These are phyloP conservation scores for Pyralis farinalis DNA, from an alignment of 2,888 invertebrate genomes.

Conservation along the genomic window DNA sequence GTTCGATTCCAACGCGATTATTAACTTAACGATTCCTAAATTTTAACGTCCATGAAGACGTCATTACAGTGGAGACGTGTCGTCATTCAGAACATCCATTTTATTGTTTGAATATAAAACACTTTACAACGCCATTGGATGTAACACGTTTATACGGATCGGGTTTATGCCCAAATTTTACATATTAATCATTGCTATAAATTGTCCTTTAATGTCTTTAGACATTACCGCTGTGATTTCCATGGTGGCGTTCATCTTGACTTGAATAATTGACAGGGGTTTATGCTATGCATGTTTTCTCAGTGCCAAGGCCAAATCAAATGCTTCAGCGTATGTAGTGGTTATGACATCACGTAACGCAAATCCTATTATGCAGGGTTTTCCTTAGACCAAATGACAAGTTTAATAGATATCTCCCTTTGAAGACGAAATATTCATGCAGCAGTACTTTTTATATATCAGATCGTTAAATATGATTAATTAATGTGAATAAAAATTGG, in stretches of 20 bases:
- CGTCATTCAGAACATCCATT: slow-evolving; percentile 55
- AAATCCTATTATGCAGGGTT: too few relatives aligned
- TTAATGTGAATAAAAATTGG: too few relatives aligned
- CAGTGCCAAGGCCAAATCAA: too few relatives aligned
- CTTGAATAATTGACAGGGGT: not conserved
- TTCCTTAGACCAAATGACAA: too few relatives aligned
- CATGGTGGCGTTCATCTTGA: not conserved
- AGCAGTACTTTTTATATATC: too few relatives aligned
- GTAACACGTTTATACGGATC: slow-evolving; percentile 50
- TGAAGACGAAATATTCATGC: too few relatives aligned
- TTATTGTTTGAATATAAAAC: slow-evolving; percentile 74
- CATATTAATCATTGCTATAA: slow-evolving; percentile 24
- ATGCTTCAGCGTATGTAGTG: too few relatives aligned
- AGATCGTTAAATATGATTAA: too few relatives aligned
- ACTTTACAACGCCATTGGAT: slow-evolving; percentile 59
- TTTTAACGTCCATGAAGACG: slow-evolving; percentile 63
- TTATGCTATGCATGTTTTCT: too few relatives aligned
- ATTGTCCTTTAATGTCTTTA: slow-evolving; percentile 10
- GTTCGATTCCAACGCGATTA: slow-evolving; percentile 38
- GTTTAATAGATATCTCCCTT: too few relatives aligned
- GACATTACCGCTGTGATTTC: slow-evolving; percentile 3
- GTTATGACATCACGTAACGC: too few relatives aligned
- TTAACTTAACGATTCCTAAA: slow-evolving; percentile 60
- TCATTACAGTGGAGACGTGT: slow-evolving; percentile 62
- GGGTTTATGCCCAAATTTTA: slow-evolving; percentile 48